Percentiles rank a stretch among this genome's conserved stretches.
phyloP scores from a whole-genome alignment of 2,888 invertebrate genomes.

The Chymomyza fuscimana region DNA sequence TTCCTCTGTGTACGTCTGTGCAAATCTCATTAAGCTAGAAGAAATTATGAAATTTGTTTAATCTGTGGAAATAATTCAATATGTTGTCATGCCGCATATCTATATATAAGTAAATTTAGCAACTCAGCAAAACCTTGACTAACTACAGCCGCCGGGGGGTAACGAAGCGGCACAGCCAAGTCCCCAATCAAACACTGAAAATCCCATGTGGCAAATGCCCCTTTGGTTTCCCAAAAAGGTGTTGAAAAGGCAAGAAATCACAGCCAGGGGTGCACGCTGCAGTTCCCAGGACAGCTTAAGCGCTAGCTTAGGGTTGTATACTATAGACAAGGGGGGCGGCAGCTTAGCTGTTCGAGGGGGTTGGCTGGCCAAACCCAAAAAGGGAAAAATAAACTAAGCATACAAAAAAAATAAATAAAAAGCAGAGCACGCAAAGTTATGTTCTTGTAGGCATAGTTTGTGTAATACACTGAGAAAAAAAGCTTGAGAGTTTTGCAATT shows the following conservation, averaged over 20 bases:
- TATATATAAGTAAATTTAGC: conserved; percentile 38
- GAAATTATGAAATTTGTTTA: background rate
- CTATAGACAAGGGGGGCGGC: too few species aligned
- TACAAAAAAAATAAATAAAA: too few species aligned
- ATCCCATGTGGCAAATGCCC: conserved; percentile 5
- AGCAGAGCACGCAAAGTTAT: too few species aligned
- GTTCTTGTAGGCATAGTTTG: too few species aligned
- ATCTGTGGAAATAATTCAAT: background rate
- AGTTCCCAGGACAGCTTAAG: background rate
- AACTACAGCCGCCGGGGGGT: background rate
- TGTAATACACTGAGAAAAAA: too few species aligned
- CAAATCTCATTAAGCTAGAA: conserved; percentile 60
- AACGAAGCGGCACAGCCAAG: conserved; percentile 1
- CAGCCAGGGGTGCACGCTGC: background rate
- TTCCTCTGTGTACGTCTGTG: conserved; percentile 29
- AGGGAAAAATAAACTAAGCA: too few species aligned
- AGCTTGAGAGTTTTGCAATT: too few species aligned
- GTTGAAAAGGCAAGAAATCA: conserved; percentile 39
- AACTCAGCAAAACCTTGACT: conserved; percentile 28
- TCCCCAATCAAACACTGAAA: conserved; percentile 25
- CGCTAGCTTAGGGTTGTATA: background rate
- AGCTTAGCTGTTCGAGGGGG: too few species aligned
- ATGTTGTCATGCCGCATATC: conserved; percentile 30
- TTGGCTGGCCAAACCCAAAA: too few species aligned
- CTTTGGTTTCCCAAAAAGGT: conserved; percentile 16